Conservation (phyloP, 2,797 vertebrate genomes). For the Alosa sapidissima region DNA sequence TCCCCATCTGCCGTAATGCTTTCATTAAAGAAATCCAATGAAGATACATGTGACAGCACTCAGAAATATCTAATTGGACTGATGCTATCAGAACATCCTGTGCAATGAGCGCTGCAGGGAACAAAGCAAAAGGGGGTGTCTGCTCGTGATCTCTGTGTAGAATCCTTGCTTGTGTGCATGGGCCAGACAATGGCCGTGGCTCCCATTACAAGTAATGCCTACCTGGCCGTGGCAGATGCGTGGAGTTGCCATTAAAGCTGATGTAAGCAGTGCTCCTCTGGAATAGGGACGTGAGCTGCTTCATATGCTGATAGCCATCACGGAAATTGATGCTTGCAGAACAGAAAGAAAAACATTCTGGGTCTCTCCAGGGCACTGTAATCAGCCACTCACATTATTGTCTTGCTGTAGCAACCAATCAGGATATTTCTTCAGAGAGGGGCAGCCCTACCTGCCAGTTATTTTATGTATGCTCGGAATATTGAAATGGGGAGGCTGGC, state of each 20-base stretch:
- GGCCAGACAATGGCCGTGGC: not conserved
- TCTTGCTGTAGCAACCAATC: not conserved
- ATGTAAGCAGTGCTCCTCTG: not conserved
- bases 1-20: not conserved
- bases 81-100: conserved; percentile 29
- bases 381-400: not conserved
- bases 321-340: not conserved
- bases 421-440: not conserved
- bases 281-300: conserved; percentile 6
- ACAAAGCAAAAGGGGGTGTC: not conserved
- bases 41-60: conserved; percentile 4
- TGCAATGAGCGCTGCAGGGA: conserved; percentile 21
- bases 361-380: not conserved
- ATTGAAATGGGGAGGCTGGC: not conserved
- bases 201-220: conserved; percentile 18
- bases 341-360: not conserved
- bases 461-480: not conserved
- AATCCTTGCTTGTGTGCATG: not conserved
- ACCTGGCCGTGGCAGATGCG: not conserved
- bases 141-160: not conserved
- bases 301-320: not conserved
- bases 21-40: not conserved
- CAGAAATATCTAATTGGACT: conserved; percentile 26
- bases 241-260: conserved; percentile 23
- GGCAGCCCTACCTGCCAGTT: not conserved